phyloP scores from a whole-genome alignment of 1,140 invertebrate species.

The Trissolcus basalis region DNA sequence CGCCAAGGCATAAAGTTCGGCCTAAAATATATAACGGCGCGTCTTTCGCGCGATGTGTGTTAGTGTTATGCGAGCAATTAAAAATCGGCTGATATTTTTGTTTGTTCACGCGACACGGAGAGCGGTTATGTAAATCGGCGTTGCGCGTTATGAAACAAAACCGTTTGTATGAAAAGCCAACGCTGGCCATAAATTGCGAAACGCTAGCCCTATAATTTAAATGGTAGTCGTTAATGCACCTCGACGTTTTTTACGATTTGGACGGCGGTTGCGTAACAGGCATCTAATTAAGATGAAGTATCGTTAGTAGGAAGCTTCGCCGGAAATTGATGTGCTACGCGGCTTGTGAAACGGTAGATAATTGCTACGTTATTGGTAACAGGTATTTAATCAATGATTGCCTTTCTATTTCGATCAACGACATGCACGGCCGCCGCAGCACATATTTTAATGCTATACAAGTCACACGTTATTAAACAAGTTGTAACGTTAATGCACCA shows the following conservation, averaged over 20 bases:
- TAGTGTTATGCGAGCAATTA: constrained; percentile 43
- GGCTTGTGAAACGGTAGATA: constrained; percentile 56
- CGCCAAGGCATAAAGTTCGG: too few species aligned
- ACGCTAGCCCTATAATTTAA: constrained; percentile 46
- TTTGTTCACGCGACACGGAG: not conserved
- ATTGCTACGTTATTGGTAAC: constrained; percentile 59
- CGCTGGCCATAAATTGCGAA: constrained; percentile 19
- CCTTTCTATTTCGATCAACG: constrained; percentile 60
- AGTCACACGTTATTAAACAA: constrained; percentile 57
- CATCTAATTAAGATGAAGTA: constrained; percentile 48
- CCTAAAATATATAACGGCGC: constrained; percentile 24
- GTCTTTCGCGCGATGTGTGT: constrained; percentile 34
- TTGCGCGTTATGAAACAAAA: constrained; percentile 10
- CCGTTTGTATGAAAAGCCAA: constrained; percentile 4
- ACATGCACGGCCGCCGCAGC: constrained; percentile 34
- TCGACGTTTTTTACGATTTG: constrained; percentile 32
- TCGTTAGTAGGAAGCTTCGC: constrained; percentile 55
- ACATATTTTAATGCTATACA: constrained; percentile 50
- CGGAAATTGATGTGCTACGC: constrained; percentile 54
- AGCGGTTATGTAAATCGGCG: constrained; percentile 21
- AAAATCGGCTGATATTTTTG: constrained; percentile 11
- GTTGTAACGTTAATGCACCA: constrained; percentile 43
- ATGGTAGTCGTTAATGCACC: constrained; percentile 35
- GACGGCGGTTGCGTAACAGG: constrained; percentile 37
- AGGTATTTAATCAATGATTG: constrained; percentile 61